phyloP scores from a whole-genome alignment of 2,113 vertebrate genomes.

The Hydropotes inermis region DNA sequence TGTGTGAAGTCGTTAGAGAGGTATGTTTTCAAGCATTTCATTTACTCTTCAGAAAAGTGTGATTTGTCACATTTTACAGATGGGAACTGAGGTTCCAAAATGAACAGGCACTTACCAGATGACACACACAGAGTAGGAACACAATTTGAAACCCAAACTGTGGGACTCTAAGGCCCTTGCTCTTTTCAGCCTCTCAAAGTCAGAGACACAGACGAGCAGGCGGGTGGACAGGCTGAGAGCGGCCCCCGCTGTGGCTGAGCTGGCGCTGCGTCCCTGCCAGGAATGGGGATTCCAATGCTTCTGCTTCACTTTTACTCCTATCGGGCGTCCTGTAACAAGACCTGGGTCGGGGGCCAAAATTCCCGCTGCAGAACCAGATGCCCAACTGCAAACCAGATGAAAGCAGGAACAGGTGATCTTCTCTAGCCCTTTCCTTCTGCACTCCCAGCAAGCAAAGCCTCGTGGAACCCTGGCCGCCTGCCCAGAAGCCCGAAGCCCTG shows the following conservation, averaged over 20 bases:
- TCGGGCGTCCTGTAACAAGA: not conserved
- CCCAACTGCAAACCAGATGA: not conserved
- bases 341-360: not conserved
- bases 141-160: not conserved
- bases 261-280: not conserved
- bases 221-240: not conserved
- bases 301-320: not conserved
- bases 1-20: not conserved
- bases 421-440: not conserved
- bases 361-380: not conserved
- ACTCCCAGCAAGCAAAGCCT: not conserved
- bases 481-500: not conserved
- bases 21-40: not conserved
- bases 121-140: not conserved
- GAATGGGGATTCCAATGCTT: not conserved
- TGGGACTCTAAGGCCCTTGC: not conserved
- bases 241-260: fast-evolving
- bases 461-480: not conserved
- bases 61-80: not conserved
- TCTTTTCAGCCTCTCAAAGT: not conserved
- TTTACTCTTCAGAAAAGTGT: not conserved
- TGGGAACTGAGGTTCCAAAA: not conserved
- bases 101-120: not conserved
- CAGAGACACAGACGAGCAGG: not conserved
- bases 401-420: not conserved